Conservation (phyloP, 37 sponge, comb jelly and placozoan genomes). For the Theonella swinhoei region DNA sequence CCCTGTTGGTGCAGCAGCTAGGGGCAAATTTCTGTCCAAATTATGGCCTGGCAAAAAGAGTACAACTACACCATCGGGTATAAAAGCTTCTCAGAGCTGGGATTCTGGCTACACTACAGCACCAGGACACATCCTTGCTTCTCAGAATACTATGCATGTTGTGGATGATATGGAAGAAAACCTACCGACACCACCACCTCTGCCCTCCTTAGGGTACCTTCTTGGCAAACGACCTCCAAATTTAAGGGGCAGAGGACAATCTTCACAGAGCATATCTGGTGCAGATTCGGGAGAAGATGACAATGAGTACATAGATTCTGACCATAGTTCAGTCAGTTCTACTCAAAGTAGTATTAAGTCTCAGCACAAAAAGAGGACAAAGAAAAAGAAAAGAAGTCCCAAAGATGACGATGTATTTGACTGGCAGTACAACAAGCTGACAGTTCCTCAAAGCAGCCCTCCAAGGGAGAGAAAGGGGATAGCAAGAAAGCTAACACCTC, state of each 20-base stretch:
- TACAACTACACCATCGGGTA: not conserved
- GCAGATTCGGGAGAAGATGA: not conserved
- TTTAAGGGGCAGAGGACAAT: not conserved
- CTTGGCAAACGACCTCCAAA: conserved; percentile 26
- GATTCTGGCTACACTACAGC: not conserved
- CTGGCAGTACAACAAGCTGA: conserved; percentile 25
- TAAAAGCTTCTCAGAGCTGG: conserved; percentile 30
- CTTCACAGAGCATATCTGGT: not conserved
- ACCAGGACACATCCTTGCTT: not conserved
- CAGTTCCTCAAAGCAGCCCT: conserved; percentile 17
- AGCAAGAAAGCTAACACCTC: conserved; percentile 40
- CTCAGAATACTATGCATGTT: not conserved
- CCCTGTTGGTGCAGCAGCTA: not conserved
- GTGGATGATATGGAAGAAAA: not conserved
- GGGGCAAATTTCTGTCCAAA: conserved; percentile 11
- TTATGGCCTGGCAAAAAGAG: conserved; percentile 19
- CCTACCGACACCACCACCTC: conserved; percentile 43
- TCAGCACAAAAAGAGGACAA: not conserved
- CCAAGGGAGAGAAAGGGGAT: not conserved
- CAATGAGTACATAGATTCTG: conserved; percentile 26
- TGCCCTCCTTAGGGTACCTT: conserved; percentile 35
- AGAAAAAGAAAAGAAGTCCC: not conserved
- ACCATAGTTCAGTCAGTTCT: conserved; percentile 47
- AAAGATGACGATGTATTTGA: not conserved
- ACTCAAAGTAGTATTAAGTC: not conserved